A percentile compares a stretch with the other conserved stretches of the same genome.
Evolutionary conservation across 2,113 vertebrate species (phyloP).

Genomic region (Anser cygnoides): DNA sequence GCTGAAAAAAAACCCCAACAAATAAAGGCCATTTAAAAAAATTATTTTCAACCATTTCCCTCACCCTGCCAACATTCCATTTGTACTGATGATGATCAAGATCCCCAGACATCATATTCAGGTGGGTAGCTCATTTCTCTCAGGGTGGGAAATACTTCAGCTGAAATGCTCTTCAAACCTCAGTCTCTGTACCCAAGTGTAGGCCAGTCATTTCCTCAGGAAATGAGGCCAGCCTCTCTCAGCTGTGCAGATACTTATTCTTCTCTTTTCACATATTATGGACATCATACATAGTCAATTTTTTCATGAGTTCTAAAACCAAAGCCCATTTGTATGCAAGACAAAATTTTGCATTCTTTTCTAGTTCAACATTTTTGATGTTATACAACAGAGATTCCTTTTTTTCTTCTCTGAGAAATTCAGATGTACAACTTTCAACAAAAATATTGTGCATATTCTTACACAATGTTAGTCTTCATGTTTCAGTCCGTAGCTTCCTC

Average conservation of each 20-base stretch:
- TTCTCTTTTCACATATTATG: not conserved
- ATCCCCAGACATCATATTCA: not conserved
- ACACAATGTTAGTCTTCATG: not conserved
- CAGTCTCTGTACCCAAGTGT: not conserved
- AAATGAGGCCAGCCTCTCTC: not conserved
- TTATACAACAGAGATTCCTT: not conserved
- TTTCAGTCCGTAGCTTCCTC: not conserved
- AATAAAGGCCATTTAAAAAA: not conserved
- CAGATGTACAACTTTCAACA: not conserved
- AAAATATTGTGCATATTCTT: not conserved
- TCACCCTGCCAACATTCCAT: not conserved
- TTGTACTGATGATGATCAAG: not conserved
- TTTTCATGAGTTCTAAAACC: not conserved
- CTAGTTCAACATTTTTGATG: not conserved
- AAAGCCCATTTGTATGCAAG: not conserved
- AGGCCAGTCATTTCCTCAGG: not conserved
- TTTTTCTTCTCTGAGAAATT: not conserved
- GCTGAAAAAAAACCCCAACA: not conserved
- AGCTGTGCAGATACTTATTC: not conserved
- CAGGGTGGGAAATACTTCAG: not conserved
- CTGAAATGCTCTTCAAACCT: not conserved
- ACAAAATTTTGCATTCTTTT: not conserved
- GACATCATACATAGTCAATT: not conserved
- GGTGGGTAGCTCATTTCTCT: not conserved
- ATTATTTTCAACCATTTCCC: not conserved